These are phyloP conservation scores for Bombyx mandarina DNA, from an alignment of 1,140 invertebrate genomes.

Conservation along the genomic window DNA sequence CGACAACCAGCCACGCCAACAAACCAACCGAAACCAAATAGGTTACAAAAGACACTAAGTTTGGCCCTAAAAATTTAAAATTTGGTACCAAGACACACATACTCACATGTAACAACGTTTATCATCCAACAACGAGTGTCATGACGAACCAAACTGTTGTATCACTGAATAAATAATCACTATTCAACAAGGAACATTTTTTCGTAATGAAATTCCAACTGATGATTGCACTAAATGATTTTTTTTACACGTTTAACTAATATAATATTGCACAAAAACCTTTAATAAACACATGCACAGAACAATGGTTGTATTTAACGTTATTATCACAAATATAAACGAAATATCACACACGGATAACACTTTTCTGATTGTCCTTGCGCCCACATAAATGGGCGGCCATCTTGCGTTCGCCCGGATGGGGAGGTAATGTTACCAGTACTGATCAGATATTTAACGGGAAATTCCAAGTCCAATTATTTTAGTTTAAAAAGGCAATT, in stretches of 20 bases:
- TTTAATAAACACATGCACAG: slow-evolving; percentile 42
- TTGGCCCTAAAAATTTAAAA: slow-evolving; percentile 19
- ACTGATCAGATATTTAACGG: neutral
- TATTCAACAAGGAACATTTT: slow-evolving; percentile 61
- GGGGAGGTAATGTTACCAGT: slow-evolving; percentile 37
- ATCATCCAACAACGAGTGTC: slow-evolving; percentile 66
- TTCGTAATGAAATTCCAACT: slow-evolving; percentile 45
- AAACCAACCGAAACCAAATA: slow-evolving; percentile 52
- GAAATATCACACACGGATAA: slow-evolving; percentile 54
- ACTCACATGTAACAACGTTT: slow-evolving; percentile 53
- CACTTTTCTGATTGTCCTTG: slow-evolving; percentile 63
- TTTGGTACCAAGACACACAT: slow-evolving; percentile 11
- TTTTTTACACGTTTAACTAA: slow-evolving; percentile 55
- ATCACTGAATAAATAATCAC: slow-evolving; percentile 67
- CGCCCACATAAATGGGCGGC: slow-evolving; percentile 67
- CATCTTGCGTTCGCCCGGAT: slow-evolving; percentile 64
- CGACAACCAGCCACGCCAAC: slow-evolving; percentile 43
- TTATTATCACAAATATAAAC: slow-evolving; percentile 56
- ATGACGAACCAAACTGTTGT: slow-evolving; percentile 50
- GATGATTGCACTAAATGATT: slow-evolving; percentile 59
- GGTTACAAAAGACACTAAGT: slow-evolving; percentile 44
- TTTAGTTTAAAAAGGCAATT: too few relatives aligned
- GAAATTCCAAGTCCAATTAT: too few relatives aligned
- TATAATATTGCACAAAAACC: slow-evolving; percentile 57
- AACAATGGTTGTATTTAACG: slow-evolving; percentile 41